Evolutionary conservation across 1,140 invertebrate genomes (phyloP), one percentile per base, ranked within the genome.

Genomic region (Gryon sp.): DNA sequence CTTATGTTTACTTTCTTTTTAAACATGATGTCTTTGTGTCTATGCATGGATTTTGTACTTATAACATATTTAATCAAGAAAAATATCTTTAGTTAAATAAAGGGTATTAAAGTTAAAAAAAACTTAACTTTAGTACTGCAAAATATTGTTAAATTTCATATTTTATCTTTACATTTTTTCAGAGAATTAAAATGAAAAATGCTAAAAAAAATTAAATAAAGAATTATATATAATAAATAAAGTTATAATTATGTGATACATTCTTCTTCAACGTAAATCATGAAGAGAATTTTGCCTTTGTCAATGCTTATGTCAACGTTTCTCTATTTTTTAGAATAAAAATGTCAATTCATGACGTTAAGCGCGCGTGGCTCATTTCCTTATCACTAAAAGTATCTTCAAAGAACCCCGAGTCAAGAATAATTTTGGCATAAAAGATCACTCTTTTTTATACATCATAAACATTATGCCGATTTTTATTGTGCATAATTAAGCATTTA

Each of bases 21-120:
- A 24, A 18, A 70, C 70, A 57, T 72, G 40, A 70, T 78, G 65
- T 74, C 65, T 69, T 59, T 65, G 41, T 70, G 70, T 14, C n/a
- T 20, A 26, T 19, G 34, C 57, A 18, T 52, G 18, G 63, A 63
- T 28, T n/a, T n/a, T n/a, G n/a, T n/a, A n/a, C n/a, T n/a, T n/a
- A n/a, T n/a, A n/a, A n/a, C n/a, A n/a, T n/a, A n/a, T n/a, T n/a
- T n/a, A n/a, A n/a, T n/a, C n/a, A n/a, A n/a, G n/a, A n/a, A n/a
- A n/a, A n/a, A n/a, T n/a, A n/a, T n/a, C n/a, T n/a, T n/a, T n/a
- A n/a, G n/a, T n/a, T n/a, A n/a, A n/a, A n/a, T n/a, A n/a, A n/a
- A n/a, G n/a, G n/a, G n/a, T n/a, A n/a, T n/a, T n/a, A n/a, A n/a
- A n/a, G n/a, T n/a, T n/a, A n/a, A n/a, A n/a, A n/a, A n/a, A n/a